phyloP scores from a whole-genome alignment of 1,140 invertebrate genomes.

The Homarus americanus region DNA sequence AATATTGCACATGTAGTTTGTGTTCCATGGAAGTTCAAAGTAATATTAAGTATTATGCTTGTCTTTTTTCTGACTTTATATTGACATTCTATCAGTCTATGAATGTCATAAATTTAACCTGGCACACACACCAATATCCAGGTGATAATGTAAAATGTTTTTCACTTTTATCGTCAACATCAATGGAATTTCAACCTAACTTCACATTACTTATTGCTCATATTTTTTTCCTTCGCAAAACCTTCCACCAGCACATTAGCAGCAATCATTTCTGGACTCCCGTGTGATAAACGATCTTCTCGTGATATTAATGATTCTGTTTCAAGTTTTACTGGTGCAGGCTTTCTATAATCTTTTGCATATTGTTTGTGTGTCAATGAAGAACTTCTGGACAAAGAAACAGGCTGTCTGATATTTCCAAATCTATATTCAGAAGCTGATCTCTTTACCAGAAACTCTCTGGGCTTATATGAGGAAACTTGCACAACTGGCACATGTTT shows the following conservation, averaged over 20 bases:
- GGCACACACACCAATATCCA: too few species aligned
- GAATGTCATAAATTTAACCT: too few species aligned
- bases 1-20: too few species aligned
- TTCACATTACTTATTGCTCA: constrained; percentile 82
- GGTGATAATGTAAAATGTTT: too few species aligned
- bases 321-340: neutral
- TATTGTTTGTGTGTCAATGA: neutral
- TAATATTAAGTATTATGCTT: too few species aligned
- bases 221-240: neutral
- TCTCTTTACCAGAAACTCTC: neutral
- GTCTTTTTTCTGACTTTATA: too few species aligned
- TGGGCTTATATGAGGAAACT: neutral
- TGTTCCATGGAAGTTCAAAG: too few species aligned
- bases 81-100: too few species aligned
- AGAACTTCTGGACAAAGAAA: neutral
- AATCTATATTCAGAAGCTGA: neutral
- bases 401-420: neutral
- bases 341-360: too few species aligned
- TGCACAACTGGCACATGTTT: constrained; percentile 6
- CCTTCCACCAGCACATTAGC: neutral
- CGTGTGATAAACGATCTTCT: neutral
- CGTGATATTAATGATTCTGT: neutral
- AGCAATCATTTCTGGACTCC: neutral
- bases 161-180: too few species aligned
- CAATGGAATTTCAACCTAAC: too few species aligned